Evolutionary conservation across 2,797 vertebrate species (phyloP), one percentile per base, ranked within the genome.

Genomic region (Heterohyrax brucei): DNA sequence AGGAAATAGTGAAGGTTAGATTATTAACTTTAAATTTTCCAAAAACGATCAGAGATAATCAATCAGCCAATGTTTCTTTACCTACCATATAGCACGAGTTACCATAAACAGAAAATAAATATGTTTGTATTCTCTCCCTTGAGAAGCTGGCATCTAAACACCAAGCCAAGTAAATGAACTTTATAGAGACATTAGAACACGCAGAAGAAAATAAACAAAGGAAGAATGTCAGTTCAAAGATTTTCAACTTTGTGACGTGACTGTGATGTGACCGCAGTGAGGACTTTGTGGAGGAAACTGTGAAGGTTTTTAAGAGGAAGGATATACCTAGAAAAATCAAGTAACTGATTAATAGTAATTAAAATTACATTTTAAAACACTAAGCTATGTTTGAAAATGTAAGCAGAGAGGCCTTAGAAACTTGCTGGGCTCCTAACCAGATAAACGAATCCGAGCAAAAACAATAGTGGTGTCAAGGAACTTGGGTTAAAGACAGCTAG

Each of bases 1-100:
- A 95, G 87, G n/a, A 90, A 70, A 93, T 24, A 28, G 6, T 56
- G 9, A 93, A 56, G 33, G 62, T n/a, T 73, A 93, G 86, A 50
- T 62, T 89, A 79, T 70, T 44, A 13, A 9, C 3, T 39, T 6
- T 53, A 66, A 72, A 22, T 62, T 26, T 16, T 75, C 93, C 66
- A 73, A 73, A 73, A 96, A 87, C 0, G 44, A 2, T 80, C 16
- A 91, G 24, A 85, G 46, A 85, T 78, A 13, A 12, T 8, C 0
- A 72, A 78, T 26, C 9, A 92, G 10, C 61, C 59, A 89, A 68
- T 3, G 3, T 53, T 61, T 92, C 68, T 82, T 62, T n/a, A 59
- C n/a, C 10, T 24, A 61, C 7, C 2, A 10, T 24, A 28, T 70
- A 30, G 46, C n/a, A 26, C 21, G 7, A 30, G 10, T 70, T 8